These are phyloP conservation scores for Arvicanthis niloticus DNA, from an alignment of 2,113 vertebrate species.

Conservation along the genomic window DNA sequence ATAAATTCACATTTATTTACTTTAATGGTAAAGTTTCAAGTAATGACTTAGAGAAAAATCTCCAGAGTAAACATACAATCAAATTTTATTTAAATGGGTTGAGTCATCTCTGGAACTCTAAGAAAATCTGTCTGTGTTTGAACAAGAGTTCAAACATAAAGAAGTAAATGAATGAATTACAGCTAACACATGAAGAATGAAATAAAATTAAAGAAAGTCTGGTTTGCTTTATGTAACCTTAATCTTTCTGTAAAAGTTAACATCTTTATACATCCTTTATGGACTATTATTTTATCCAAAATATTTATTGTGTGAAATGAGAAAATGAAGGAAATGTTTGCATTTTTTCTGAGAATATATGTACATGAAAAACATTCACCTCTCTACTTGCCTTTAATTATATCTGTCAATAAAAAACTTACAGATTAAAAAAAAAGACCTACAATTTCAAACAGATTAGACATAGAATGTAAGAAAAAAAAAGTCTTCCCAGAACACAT, in stretches of 20 bases:
- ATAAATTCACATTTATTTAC: conserved; percentile 15
- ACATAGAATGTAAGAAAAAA: conserved; percentile 40
- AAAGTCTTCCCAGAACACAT: conserved; percentile 53
- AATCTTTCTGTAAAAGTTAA: conserved; percentile 77
- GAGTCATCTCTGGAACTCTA: conserved; percentile 37
- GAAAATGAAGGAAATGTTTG: conserved; percentile 69
- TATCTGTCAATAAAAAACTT: conserved; percentile 57
- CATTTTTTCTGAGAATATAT: conserved; percentile 60
- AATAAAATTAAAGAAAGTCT: conserved; percentile 69
- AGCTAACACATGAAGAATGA: conserved; percentile 74
- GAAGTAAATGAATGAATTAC: conserved; percentile 81
- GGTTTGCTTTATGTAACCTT: conserved; percentile 67
- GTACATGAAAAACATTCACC: neutral
- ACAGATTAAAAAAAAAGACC: conserved; percentile 8
- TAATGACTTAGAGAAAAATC: conserved; percentile 64
- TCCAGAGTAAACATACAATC: conserved; percentile 70
- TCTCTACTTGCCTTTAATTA: conserved; percentile 36
- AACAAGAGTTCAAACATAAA: conserved; percentile 71
- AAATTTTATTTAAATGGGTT: conserved; percentile 67
- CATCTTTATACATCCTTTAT: conserved; percentile 62
- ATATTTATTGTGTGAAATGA: conserved; percentile 65
- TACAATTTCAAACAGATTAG: conserved; percentile 71
- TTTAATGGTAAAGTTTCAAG: conserved; percentile 46
- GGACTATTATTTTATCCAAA: conserved; percentile 71
- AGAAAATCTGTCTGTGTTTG: conserved; percentile 79